Evolutionary conservation across 1,140 invertebrate genomes (phyloP).

Genomic region (Aphaenogaster floridana): DNA sequence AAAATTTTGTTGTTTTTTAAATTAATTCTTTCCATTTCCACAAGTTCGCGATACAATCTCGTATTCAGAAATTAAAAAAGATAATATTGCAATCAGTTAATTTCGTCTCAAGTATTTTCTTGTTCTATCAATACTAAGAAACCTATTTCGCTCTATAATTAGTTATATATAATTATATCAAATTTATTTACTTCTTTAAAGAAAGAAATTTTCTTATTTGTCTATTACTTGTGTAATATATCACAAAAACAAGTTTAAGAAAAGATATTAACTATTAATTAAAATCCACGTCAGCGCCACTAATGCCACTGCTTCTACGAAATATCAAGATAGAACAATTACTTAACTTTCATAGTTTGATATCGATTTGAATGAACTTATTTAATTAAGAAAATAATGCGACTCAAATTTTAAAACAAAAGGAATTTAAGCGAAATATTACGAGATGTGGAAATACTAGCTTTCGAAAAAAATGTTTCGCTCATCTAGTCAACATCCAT

Average conservation of each 20-base stretch:
- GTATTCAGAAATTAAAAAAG: not conserved
- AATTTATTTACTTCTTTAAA: not conserved
- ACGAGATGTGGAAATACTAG: not conserved
- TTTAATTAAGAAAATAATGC: constrained; percentile 14
- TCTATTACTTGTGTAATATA: not conserved
- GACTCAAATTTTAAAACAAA: not conserved
- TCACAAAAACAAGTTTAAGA: not conserved
- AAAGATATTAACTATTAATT: not conserved
- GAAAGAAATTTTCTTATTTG: not conserved
- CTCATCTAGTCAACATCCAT: not conserved
- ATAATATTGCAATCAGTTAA: not conserved
- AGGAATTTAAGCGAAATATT: not conserved
- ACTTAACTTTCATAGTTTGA: not conserved
- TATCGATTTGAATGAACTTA: not conserved
- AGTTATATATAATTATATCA: not conserved
- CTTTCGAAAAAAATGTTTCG: not conserved
- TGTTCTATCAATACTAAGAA: not conserved
- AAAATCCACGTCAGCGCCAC: not conserved
- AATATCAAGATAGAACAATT: not conserved
- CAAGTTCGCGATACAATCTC: not conserved
- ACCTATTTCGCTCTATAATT: not conserved
- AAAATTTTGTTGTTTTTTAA: not conserved
- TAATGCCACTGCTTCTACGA: not conserved
- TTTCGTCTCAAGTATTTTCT: constrained; percentile 16
- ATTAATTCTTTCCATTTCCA: not conserved